Base-by-base conservation (phyloP, 2,888 invertebrate species). In the Thymelicus acteon region DNA sequence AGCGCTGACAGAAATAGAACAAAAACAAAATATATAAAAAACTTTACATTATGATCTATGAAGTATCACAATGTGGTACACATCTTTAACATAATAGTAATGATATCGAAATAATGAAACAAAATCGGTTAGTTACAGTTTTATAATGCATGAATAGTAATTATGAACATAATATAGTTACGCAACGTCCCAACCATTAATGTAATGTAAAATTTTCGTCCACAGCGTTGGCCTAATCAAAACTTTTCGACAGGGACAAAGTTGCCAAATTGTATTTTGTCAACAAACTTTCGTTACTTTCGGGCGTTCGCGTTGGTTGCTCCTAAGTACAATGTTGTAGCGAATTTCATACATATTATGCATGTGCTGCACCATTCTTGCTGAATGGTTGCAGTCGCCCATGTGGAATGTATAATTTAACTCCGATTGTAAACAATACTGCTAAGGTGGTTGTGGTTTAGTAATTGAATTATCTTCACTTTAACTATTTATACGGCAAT, bases 191-290 rank as follows among this genome's bases (percentile, higher is more conserved):
- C n/a, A 39, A n/a, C 13, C 58, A 58, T 58, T 58, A 58, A 58
- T 39, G 40, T 40, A 60, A 67, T 52, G 60, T 60, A 10, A 19
- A 60, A 60, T 60, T 39, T 67, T 39, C 24, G 60, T 3, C 31
- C 31, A 31, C 31, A 31, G 31, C 31, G 31, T 31, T 31, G 2
- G 31, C 52, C 67, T 40, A 67, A 60, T 61, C 67, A 52, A 52
- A 67, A 67, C 49, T 67, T 67, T 44, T 10, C 10, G 24, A 15
- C 67, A 67, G 65, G 49, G 39, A 49, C 39, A 13, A 52, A 67
- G 52, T 44, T 67, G 40, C 19, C 24, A 61, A 67, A 67, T 67
- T 67, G 52, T 61, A 15, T 67, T 67, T 60, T 40, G 13, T 60
- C 40, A 61, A 40, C 39, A 49, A 58, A 58, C 58, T 58, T 37